A percentile compares a stretch with the other conserved stretches of the same genome.
phyloP scores from a whole-genome alignment of 1,140 invertebrate species.

The Ips nitidus region DNA sequence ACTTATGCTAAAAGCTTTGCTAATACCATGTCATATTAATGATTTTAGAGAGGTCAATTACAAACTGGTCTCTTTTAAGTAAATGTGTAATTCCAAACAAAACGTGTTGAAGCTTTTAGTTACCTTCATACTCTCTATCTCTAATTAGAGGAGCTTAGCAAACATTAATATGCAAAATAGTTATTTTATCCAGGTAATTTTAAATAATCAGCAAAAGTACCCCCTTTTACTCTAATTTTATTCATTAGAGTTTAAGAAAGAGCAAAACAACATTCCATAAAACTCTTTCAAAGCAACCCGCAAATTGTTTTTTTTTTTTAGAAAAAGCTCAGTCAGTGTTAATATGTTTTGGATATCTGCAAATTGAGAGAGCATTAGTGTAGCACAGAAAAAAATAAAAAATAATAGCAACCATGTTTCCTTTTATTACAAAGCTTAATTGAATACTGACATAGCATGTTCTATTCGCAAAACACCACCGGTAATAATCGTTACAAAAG shows the following conservation, averaged over 20 bases:
- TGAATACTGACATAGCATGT: conserved; percentile 29
- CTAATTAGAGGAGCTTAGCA: not conserved
- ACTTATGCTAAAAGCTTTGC: no score
- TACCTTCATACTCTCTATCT: not conserved
- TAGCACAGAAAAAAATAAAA: conserved; percentile 14
- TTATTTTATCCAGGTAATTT: conserved; percentile 6
- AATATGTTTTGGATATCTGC: not conserved
- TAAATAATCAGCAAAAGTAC: conserved; percentile 1
- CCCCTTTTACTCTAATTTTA: conserved; percentile 16
- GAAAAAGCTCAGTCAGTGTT: not conserved
- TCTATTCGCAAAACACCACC: conserved; percentile 20
- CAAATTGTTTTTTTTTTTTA: not conserved
- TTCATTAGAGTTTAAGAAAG: conserved; percentile 10
- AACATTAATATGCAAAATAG: conserved; percentile 4
- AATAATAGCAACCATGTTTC: conserved; percentile 18
- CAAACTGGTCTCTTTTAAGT: no score
- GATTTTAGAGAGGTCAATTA: no score
- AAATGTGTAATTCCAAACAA: no score
- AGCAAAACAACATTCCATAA: not conserved
- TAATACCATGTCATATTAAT: no score
- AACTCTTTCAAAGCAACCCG: not conserved
- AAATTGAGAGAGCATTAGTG: not conserved
- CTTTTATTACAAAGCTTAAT: conserved; percentile 27
- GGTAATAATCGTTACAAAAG: conserved; percentile 25
- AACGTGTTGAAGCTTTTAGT: no score